A percentile compares a stretch with the other conserved stretches of the same genome.
Evolutionary conservation across 2,888 invertebrate species (phyloP).

Genomic region (Chloroclysta siterata): DNA sequence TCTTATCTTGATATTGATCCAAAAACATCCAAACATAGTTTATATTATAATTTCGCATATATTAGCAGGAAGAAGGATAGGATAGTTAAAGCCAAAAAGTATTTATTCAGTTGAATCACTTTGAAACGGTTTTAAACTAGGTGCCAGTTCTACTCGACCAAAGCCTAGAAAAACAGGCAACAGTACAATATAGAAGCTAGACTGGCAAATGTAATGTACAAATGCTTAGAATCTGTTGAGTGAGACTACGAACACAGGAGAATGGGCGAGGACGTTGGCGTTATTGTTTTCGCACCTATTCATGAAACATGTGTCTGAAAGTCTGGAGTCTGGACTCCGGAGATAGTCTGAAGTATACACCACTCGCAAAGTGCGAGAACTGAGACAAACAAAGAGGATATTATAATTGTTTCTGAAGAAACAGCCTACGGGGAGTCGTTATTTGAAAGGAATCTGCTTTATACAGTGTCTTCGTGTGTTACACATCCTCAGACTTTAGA

Average conservation of each 20-base stretch:
- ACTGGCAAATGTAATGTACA: neutral
- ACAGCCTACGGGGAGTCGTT: neutral
- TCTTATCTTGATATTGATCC: too few relatives aligned
- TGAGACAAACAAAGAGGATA: neutral
- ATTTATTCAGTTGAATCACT: too few relatives aligned
- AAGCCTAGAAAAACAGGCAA: too few relatives aligned
- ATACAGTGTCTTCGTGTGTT: neutral
- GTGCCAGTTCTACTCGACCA: too few relatives aligned
- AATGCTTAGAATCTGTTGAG: constrained; percentile 2
- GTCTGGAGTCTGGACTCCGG: constrained; percentile 17
- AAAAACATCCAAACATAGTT: too few relatives aligned
- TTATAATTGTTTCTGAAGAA: neutral
- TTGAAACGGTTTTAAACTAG: too few relatives aligned
- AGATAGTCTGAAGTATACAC: constrained; percentile 7
- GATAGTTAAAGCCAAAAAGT: too few relatives aligned
- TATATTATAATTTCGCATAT: too few relatives aligned
- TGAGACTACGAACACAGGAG: neutral
- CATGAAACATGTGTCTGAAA: constrained; percentile 18
- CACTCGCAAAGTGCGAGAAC: neutral
- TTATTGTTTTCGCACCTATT: constrained; percentile 28
- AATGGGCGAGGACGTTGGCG: constrained; percentile 8
- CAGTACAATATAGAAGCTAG: neutral
- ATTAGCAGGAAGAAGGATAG: too few relatives aligned
- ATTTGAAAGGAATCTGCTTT: neutral
- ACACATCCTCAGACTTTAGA: neutral